Evolutionary conservation across 2,888 invertebrate genomes (phyloP).

Genomic region (Heliconius ethilla): DNA sequence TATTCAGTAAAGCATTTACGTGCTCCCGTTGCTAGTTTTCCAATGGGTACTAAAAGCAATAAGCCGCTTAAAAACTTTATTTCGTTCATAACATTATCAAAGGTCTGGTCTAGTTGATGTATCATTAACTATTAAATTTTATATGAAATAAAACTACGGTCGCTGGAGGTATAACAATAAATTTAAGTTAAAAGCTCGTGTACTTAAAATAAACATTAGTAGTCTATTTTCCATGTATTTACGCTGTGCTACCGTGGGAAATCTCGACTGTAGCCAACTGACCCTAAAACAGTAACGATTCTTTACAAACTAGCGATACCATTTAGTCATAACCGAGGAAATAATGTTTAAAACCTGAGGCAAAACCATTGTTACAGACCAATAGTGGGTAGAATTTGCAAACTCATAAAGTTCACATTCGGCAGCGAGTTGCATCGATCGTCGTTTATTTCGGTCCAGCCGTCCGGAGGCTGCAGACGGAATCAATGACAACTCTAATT

Average conservation of each 20-base stretch:
- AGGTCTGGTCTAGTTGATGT: neutral
- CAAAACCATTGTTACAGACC: slow-evolving; percentile 26
- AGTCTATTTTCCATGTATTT: neutral
- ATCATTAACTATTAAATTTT: neutral
- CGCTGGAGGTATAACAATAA: neutral
- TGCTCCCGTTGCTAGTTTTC: neutral
- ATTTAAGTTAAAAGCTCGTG: slow-evolving; percentile 2
- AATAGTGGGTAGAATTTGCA: slow-evolving; percentile 31
- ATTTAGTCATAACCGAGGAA: slow-evolving; percentile 34
- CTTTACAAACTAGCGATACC: slow-evolving; percentile 25
- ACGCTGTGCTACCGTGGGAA: neutral
- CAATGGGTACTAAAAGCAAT: slow-evolving; percentile 21
- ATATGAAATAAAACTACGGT: neutral
- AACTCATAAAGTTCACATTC: slow-evolving; percentile 42
- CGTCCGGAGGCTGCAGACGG: slow-evolving; percentile 62
- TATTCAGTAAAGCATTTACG: slow-evolving; percentile 10
- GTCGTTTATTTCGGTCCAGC: slow-evolving; percentile 63
- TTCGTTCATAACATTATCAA: slow-evolving; percentile 4
- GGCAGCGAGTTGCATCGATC: slow-evolving; percentile 45
- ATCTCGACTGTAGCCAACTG: slow-evolving; percentile 10
- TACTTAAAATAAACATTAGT: neutral
- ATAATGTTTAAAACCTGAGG: slow-evolving; percentile 28
- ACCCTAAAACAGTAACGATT: slow-evolving; percentile 26
- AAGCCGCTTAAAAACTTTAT: slow-evolving; percentile 35
- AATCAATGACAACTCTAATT: slow-evolving; percentile 75